Base-by-base conservation (phyloP, 23 tunicate species). In the Oikopleura vanhoeffeni region DNA sequence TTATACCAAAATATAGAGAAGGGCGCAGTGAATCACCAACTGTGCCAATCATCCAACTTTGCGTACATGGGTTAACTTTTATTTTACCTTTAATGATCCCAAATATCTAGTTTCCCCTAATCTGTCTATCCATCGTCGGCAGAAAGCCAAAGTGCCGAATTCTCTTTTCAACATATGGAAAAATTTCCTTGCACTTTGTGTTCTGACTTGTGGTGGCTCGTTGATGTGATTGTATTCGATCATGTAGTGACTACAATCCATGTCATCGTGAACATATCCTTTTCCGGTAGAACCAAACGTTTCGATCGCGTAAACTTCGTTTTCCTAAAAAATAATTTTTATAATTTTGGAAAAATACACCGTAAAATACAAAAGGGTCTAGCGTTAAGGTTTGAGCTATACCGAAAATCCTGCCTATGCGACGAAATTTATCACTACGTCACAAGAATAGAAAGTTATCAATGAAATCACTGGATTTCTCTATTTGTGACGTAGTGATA, bases 191-290 rank as follows among this genome's bases (percentile, higher is more conserved):
- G 98, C 94, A 67, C 94, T 60, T 24, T 34, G 76, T 13, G 40
- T 39, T 39, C 84, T 83, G 84, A 83, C 41, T 30, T 85, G 57
- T 85, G 40, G 39, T 18, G 39, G 38, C 13, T 30, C 67, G 39
- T 83, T 40, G 76, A 57, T 39, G 39, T 35, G 27, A 40, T 85
- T 85, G 41, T 79, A 85, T 34, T 85, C 83, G 83, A 34, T 93
- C 98, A 93, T 93, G 84, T 93, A 93, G 64, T 93, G 98, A 0
- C 94, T 89, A 49, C 98, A 93, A 39, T 93, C 98, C 98, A 93
- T 93, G 76, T 93, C 98, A 58, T 93, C 98, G 57, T 93, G 95
- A 2, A 95, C 96, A 35, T 86, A 60, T 13, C 99, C 99, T 18
- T 90, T 88, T 1, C 99, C 99, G 0, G 99, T 95, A 67, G 91